These are phyloP conservation scores for Fopius arisanus DNA, from an alignment of 1,140 invertebrate genomes.

Conservation along the genomic window DNA sequence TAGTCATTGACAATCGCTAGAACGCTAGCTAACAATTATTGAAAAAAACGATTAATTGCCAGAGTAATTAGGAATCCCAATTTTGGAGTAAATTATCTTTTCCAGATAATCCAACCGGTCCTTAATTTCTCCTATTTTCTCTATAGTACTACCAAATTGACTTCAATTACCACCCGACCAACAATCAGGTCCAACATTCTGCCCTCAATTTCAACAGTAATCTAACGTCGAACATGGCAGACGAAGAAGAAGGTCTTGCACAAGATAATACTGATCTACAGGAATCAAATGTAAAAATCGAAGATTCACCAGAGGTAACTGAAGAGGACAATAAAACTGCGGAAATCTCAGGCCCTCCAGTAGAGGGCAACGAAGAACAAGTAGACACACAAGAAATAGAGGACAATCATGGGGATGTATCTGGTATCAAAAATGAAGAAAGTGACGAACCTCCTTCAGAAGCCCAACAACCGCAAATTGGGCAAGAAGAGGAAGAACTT, in stretches of 20 bases:
- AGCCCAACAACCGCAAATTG: not conserved
- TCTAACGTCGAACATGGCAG: not conserved
- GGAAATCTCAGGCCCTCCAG: not conserved
- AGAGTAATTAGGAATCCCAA: no score
- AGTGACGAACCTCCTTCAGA: not conserved
- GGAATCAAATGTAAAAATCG: not conserved
- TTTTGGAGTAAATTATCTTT: no score
- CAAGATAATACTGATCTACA: not conserved
- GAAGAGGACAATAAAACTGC: not conserved
- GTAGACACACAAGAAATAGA: not conserved
- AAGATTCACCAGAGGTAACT: not conserved
- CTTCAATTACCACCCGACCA: not conserved
- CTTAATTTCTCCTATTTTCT: not conserved
- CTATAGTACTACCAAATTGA: not conserved
- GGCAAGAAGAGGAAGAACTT: not conserved
- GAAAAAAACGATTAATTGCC: no score
- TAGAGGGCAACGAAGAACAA: not conserved
- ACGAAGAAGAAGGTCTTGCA: not conserved
- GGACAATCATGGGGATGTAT: not conserved
- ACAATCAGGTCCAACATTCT: not conserved
- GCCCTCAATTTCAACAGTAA: not conserved
- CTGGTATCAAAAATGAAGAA: not conserved
- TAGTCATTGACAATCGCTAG: no score
- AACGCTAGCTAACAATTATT: no score
- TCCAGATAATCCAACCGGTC: no score